phyloP scores from a whole-genome alignment of 2,113 vertebrate genomes.

The Isurus oxyrinchus region DNA sequence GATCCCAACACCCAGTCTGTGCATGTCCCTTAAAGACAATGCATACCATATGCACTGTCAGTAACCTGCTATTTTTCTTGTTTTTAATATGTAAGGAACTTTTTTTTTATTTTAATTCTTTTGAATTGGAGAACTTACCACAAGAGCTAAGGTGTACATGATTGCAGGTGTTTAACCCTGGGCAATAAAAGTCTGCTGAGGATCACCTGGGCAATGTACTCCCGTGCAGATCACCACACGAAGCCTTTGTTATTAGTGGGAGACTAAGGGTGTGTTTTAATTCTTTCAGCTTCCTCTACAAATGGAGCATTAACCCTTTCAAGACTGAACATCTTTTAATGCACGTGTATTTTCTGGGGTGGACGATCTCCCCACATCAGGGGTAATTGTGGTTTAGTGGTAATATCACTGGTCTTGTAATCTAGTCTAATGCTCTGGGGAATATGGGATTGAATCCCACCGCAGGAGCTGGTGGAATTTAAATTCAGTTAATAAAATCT shows the following conservation, averaged over 20 bases:
- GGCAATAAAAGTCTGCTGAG: slow-evolving; percentile 25
- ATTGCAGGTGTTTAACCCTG: slow-evolving; percentile 32
- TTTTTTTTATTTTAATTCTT: slow-evolving; percentile 23
- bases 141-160: slow-evolving; percentile 28
- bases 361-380: not conserved
- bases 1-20: slow-evolving; percentile 28
- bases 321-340: not conserved
- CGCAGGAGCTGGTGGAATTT: too few relatives aligned
- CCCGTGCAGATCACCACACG: slow-evolving; percentile 23
- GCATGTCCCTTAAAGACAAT: slow-evolving; percentile 20
- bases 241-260: slow-evolving; percentile 25
- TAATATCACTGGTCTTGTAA: not conserved
- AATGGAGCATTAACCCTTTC: slow-evolving; percentile 20
- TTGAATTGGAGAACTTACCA: slow-evolving; percentile 24
- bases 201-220: slow-evolving; percentile 27
- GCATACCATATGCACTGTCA: slow-evolving; percentile 19
- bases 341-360: not conserved
- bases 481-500: too few relatives aligned
- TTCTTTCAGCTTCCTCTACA: not conserved
- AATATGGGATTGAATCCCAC: too few relatives aligned
- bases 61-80: slow-evolving; percentile 34
- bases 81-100: slow-evolving; percentile 21
- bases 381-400: not conserved
- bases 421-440: not conserved
- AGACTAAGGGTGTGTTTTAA: slow-evolving; percentile 9